Evolutionary conservation across 2,888 invertebrate species (phyloP).

Genomic region (Drymonia ruficornis): DNA sequence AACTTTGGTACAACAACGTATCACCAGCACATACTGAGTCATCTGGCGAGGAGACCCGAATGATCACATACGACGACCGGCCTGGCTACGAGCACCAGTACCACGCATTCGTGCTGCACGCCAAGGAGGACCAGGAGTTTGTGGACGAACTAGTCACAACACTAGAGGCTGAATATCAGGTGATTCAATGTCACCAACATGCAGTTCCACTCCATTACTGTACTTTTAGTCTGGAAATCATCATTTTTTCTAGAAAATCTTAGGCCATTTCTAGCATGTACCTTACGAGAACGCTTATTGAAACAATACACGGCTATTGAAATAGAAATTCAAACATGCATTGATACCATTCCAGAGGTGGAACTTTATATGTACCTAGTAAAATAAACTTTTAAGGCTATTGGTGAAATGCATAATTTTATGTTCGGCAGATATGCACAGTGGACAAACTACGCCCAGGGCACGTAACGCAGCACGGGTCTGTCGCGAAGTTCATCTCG

Average conservation of each 20-base stretch:
- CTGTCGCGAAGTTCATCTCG: conserved; percentile 88
- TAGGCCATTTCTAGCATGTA: no score
- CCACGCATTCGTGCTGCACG: conserved; percentile 91
- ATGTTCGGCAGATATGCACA: conserved; percentile 86
- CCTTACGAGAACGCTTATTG: no score
- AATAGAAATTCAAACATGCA: no score
- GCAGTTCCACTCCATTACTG: no score
- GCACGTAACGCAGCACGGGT: conserved; percentile 88
- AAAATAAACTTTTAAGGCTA: no score
- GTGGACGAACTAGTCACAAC: conserved; percentile 86
- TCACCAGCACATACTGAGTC: conserved; percentile 21
- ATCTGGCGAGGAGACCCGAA: background rate
- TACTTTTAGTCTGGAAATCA: no score
- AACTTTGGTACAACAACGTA: conserved; percentile 17
- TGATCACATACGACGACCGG: conserved; percentile 83
- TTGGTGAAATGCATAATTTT: no score
- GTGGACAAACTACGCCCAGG: conserved; percentile 91
- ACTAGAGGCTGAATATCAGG: conserved; percentile 88
- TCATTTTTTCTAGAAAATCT: no score
- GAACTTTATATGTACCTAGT: no score
- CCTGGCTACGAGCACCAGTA: conserved; percentile 85
- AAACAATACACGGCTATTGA: no score
- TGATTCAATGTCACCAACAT: conserved; percentile 46
- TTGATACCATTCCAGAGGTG: no score
- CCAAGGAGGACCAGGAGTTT: conserved; percentile 89